Evolutionary conservation across 2,113 vertebrate genomes (phyloP).

Genomic region (Tretioscincus oriximinensis): DNA sequence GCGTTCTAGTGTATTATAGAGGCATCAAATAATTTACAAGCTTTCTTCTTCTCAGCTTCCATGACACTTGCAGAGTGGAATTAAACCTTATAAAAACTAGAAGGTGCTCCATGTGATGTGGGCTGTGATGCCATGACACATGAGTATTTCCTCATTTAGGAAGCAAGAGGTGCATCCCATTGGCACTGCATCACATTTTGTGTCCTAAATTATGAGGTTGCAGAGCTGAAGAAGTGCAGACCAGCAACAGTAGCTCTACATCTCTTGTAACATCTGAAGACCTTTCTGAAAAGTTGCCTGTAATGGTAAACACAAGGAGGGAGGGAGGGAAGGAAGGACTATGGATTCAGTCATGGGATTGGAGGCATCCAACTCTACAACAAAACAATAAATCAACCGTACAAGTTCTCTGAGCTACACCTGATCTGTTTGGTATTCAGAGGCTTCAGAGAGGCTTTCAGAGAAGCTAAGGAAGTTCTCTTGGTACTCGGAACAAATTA

Average conservation of each 20-base stretch:
- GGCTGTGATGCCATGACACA: too few species aligned
- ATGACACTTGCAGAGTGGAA: not conserved
- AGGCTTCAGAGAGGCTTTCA: constrained; percentile 75
- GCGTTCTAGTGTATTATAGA: not conserved
- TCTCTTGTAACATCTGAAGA: not conserved
- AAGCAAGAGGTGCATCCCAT: too few species aligned
- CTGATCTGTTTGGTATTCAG: constrained; percentile 79
- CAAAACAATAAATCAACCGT: not conserved
- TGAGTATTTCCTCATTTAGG: not conserved
- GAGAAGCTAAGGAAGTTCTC: constrained; percentile 76
- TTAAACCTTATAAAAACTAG: not conserved
- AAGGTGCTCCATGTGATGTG: not conserved
- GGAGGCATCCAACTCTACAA: constrained; percentile 16
- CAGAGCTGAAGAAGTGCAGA: not conserved
- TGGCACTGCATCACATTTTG: not conserved
- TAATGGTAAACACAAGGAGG: constrained; percentile 31
- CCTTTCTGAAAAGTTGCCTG: constrained; percentile 35
- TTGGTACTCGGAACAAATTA: constrained; percentile 76
- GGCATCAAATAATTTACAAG: not conserved
- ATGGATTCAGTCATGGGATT: constrained; percentile 44
- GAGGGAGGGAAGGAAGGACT: constrained; percentile 24
- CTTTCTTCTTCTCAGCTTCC: not conserved
- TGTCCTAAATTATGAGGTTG: not conserved
- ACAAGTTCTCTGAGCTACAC: constrained; percentile 60
- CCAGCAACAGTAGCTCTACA: not conserved